A percentile compares a stretch with the other conserved stretches of the same genome.
phyloP scores from a whole-genome alignment of 1,140 invertebrate genomes.

The Leptinotarsa defecta region DNA sequence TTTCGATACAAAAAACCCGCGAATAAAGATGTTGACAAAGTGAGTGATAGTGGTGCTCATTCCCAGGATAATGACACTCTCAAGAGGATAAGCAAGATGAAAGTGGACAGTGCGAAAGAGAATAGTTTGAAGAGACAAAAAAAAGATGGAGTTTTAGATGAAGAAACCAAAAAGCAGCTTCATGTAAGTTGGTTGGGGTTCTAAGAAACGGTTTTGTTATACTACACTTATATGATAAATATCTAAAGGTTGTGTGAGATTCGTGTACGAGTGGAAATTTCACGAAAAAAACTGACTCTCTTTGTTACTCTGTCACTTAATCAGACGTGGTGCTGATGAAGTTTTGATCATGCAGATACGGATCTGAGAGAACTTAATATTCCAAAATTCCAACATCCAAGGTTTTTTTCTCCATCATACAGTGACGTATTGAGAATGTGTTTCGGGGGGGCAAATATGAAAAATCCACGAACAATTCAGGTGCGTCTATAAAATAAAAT shows the following conservation, averaged over 20 bases:
- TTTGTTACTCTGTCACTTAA: too few species aligned
- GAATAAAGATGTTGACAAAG: conserved; percentile 28
- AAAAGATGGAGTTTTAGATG: conserved; percentile 34
- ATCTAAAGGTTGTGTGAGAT: background rate
- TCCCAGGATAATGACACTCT: conserved; percentile 22
- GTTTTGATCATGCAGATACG: too few species aligned
- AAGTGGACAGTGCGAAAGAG: conserved; percentile 24
- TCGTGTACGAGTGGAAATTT: background rate
- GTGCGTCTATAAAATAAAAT: too few species aligned
- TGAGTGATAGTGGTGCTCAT: conserved; percentile 13
- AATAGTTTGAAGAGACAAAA: conserved; percentile 15
- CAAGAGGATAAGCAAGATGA: conserved; percentile 22
- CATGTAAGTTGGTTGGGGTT: conserved; percentile 40
- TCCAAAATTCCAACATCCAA: too few species aligned
- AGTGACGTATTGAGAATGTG: too few species aligned
- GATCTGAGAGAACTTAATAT: too few species aligned
- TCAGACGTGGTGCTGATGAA: too few species aligned
- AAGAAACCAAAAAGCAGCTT: conserved; percentile 37
- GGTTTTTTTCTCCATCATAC: too few species aligned
- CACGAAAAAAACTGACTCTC: background rate
- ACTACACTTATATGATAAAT: background rate
- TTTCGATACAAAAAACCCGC: conserved; percentile 49
- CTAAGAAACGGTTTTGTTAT: background rate
- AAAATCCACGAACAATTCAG: too few species aligned
- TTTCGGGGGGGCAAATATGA: too few species aligned